Base-by-base conservation (phyloP, 2,888 invertebrate species). In the Tubiluchus corallicola region DNA sequence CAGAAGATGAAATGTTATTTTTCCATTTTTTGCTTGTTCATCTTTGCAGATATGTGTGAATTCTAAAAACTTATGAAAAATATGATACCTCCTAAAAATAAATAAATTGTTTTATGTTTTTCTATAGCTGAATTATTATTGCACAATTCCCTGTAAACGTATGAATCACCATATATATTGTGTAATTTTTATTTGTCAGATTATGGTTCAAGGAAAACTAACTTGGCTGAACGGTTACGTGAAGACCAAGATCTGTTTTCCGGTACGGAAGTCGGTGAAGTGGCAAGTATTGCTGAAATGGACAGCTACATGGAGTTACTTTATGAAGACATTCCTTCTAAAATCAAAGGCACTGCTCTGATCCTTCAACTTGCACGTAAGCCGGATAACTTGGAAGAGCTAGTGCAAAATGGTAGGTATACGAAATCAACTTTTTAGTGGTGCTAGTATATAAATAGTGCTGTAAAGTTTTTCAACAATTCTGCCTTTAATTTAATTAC, bases 261-360 rank as follows among this genome's bases (percentile, higher is more conserved):
- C 4, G 52, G 53, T 37, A 52, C 51, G 13, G 54, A 50, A 2
- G 50, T 52, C 20, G 52, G 64, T 48, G 66, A 67, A 61, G 74
- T 74, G 45, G 74, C 76, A 18, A 73, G 81, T 50, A 77, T 92
- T 51, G 80, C 81, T 60, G 77, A 78, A 61, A 73, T 94, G 50
- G 85, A 94, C 61, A 82, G 80, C 55, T 98, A 98, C 67, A 81
- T 96, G 44, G 96, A 96, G 65, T 68, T 94, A 50, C 70, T 98
- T 17, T 98, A 98, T 66, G 96, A 98, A 67, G 92, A 92, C 52
- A 55, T 68, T 15, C 58, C 65, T 20, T 90, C 90, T 58, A 90
- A 94, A 70, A 79, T 90, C 40, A 58, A 66, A 63, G 96, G 92
- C 19, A 87, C 94, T 3, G 79, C 82, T 19, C 71, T 87, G 50